These are phyloP conservation scores for Drosophila parvula DNA, from an alignment of 1,140 invertebrate species.

Conservation along the genomic window DNA sequence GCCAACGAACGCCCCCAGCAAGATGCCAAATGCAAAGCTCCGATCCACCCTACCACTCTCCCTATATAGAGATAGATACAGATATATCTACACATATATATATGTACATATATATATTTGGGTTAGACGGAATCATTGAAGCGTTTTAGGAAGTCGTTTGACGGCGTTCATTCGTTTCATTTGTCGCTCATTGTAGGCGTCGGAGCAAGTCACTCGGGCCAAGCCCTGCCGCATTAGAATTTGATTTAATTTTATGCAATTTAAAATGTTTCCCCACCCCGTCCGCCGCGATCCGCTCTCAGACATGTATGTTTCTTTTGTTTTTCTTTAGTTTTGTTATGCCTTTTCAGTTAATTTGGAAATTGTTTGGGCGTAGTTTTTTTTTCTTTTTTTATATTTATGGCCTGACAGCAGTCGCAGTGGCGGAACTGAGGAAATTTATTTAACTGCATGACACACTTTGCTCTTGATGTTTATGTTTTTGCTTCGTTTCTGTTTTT, in stretches of 20 bases:
- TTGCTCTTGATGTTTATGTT: slow-evolving; percentile 54
- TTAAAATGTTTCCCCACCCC: slow-evolving; percentile 55
- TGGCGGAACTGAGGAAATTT: slow-evolving; percentile 64
- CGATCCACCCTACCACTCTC: slow-evolving; percentile 12
- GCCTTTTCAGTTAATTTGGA: slow-evolving; percentile 58
- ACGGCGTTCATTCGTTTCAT: slow-evolving; percentile 52
- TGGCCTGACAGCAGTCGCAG: slow-evolving; percentile 64
- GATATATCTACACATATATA: not conserved
- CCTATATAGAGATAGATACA: slow-evolving; percentile 15
- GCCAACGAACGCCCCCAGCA: slow-evolving; percentile 42
- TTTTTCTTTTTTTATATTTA: slow-evolving; percentile 56
- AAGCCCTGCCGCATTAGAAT: slow-evolving; percentile 76
- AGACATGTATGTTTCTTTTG: slow-evolving; percentile 48
- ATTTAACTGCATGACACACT: slow-evolving; percentile 72
- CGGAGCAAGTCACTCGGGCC: slow-evolving; percentile 47
- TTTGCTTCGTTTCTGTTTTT: slow-evolving; percentile 18
- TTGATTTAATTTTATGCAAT: slow-evolving; percentile 82
- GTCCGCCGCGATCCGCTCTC: not conserved
- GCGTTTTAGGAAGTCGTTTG: slow-evolving; percentile 79
- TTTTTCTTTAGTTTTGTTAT: slow-evolving; percentile 52
- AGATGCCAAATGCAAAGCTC: slow-evolving; percentile 66
- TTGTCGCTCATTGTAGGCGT: slow-evolving; percentile 67
- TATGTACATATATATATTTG: slow-evolving; percentile 34
- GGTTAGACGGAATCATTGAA: slow-evolving; percentile 79
- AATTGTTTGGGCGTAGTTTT: slow-evolving; percentile 73